Percentiles rank a stretch among this genome's conserved stretches.
Evolutionary conservation across 2,888 invertebrate species (phyloP).

Genomic region (Meganola albula): DNA sequence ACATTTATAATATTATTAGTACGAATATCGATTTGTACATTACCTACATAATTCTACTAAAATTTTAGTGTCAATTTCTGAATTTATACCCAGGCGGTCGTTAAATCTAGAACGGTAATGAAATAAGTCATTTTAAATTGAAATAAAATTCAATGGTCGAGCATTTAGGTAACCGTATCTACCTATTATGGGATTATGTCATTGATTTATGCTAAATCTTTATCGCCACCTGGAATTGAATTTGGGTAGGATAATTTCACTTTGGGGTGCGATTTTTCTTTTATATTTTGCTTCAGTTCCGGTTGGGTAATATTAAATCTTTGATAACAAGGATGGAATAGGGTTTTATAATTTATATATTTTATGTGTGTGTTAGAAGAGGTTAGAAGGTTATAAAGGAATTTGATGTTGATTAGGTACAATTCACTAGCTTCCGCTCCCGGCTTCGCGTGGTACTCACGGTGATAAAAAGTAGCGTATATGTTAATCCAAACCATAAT

Average conservation of each 20-base stretch:
- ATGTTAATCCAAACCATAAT: too few relatives aligned
- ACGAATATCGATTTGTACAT: too few relatives aligned
- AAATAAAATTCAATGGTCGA: conserved; percentile 69
- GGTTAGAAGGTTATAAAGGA: too few relatives aligned
- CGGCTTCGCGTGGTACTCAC: too few relatives aligned
- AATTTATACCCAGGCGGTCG: conserved; percentile 61
- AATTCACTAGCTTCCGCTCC: too few relatives aligned
- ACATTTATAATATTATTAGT: too few relatives aligned
- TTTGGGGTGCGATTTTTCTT: conserved; percentile 33
- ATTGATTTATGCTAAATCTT: conserved; percentile 76
- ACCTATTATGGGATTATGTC: conserved; percentile 73
- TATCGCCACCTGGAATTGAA: conserved; percentile 73
- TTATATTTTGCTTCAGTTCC: too few relatives aligned
- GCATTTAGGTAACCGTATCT: conserved; percentile 63
- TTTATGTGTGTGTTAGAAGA: too few relatives aligned
- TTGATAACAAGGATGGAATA: too few relatives aligned
- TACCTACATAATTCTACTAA: conserved; percentile 55
- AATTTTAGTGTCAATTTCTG: conserved; percentile 70
- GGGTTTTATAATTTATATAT: too few relatives aligned
- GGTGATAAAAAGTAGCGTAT: too few relatives aligned
- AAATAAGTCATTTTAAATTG: conserved; percentile 77
- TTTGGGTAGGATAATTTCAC: conserved; percentile 60
- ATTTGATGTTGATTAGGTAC: too few relatives aligned
- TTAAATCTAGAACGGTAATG: conserved; percentile 56
- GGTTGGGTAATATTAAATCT: conserved; percentile 1